Conservation (phyloP, 2,797 vertebrate species). For the Halcyon badia region DNA sequence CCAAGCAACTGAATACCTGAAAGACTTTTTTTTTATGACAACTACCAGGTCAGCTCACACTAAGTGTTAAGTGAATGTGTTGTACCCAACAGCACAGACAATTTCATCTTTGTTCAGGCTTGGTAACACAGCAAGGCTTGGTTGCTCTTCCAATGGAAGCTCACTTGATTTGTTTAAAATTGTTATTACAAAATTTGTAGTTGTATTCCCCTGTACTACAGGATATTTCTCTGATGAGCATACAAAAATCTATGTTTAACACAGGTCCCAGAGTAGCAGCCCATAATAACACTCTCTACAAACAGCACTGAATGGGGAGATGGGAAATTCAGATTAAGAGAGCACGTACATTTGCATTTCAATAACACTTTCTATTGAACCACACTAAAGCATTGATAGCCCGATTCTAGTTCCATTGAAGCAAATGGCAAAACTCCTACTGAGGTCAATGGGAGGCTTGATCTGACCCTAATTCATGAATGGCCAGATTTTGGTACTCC, state of each 20-base stretch:
- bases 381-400: background rate
- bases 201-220: background rate
- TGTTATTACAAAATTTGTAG: background rate
- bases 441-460: background rate
- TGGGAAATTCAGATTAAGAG: slow-evolving; percentile 55
- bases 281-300: background rate
- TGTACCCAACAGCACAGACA: background rate
- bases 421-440: slow-evolving; percentile 24
- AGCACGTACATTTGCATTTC: slow-evolving; percentile 50
- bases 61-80: background rate
- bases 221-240: background rate
- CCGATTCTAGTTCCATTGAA: background rate
- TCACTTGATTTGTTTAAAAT: background rate
- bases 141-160: background rate
- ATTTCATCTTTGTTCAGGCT: background rate
- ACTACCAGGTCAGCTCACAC: background rate
- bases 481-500: background rate
- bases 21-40: background rate
- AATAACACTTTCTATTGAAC: slow-evolving; percentile 15
- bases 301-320: slow-evolving; percentile 30
- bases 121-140: background rate
- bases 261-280: background rate
- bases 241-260: background rate
- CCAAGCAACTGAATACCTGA: background rate
- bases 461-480: slow-evolving; percentile 30